Conservation (phyloP, 2,113 vertebrate genomes). For the Ailuropoda melanoleuca region DNA sequence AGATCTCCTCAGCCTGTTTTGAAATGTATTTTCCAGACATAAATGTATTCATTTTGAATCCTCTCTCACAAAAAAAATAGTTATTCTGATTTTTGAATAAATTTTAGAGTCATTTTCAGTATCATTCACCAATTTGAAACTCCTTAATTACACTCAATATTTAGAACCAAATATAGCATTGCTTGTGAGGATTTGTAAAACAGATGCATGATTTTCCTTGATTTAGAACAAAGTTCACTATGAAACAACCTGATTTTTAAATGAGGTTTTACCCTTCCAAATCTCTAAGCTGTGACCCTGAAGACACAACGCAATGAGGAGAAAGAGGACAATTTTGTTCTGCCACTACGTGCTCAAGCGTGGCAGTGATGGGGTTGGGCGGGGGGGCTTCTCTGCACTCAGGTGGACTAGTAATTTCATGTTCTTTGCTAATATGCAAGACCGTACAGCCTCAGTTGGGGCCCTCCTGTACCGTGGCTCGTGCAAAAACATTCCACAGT, state of each 20-base stretch:
- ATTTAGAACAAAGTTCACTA: constrained; percentile 54
- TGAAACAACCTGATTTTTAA: neutral
- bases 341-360: neutral
- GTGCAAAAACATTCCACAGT: neutral
- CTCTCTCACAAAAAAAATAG: constrained; percentile 66
- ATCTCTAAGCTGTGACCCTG: neutral
- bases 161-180: constrained; percentile 65
- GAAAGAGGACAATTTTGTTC: neutral
- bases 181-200: constrained; percentile 50
- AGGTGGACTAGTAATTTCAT: neutral
- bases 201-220: constrained; percentile 41
- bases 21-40: constrained; percentile 48
- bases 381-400: rapidly evolving
- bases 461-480: rapidly evolving
- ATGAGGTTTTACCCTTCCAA: neutral
- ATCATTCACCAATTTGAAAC: constrained; percentile 61
- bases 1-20: neutral
- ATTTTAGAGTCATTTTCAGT: constrained; percentile 60
- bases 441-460: rapidly evolving
- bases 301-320: neutral
- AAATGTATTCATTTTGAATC: constrained; percentile 47
- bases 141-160: constrained; percentile 58
- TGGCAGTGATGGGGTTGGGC: rapidly evolving
- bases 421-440: neutral
- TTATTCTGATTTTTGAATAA: constrained; percentile 70